Evolutionary conservation across 2,797 vertebrate species (phyloP), one percentile per base, ranked within the genome.

Genomic region (Channallabes apus): DNA sequence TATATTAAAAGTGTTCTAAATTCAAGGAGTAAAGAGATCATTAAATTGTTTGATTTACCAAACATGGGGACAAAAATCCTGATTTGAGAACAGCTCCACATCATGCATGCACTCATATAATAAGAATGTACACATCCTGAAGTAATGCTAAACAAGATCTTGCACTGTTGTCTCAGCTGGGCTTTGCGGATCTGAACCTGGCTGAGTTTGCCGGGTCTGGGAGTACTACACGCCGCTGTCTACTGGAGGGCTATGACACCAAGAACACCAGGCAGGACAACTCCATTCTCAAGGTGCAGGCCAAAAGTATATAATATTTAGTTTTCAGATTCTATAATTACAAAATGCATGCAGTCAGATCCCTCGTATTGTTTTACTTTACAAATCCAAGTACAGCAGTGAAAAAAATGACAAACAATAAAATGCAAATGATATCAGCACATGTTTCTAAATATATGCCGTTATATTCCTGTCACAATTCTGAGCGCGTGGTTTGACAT

Each of bases 241-340:
- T 99, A 92, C 94, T 99, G 89, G 98, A 99, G 94, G 98, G 98
- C 91, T 99, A 99, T 78, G 97, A 99, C 93, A 99, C 97, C 94
- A 99, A 99, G 96, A 97, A 99, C 92, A 99, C 97, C 73, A 96
- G 98, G 75, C 98, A 99, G 91, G 98, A 99, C 88, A 99, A 99
- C 92, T 99, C 98, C 88, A 99, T 99, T 91, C 96, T 99, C 89
- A 99, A 99, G 97, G 98, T 99, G 95, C 27, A 80, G 56, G 35
- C 9, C 41, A 73, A 18, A 46, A 38, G 22, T 35, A 17, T 72
- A 15, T 29, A 56, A 77, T 58, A 27, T 75, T 29, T 75, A 27
- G 11, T 75, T 69, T 69, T 2, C 11, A 72, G 14, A 12, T 72
- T n/a, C 11, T 11, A 24, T 72, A 9, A 71, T 38, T 22, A 68